Evolutionary conservation across 2,888 invertebrate species (phyloP).

Genomic region (Leptopilina drosophilae): DNA sequence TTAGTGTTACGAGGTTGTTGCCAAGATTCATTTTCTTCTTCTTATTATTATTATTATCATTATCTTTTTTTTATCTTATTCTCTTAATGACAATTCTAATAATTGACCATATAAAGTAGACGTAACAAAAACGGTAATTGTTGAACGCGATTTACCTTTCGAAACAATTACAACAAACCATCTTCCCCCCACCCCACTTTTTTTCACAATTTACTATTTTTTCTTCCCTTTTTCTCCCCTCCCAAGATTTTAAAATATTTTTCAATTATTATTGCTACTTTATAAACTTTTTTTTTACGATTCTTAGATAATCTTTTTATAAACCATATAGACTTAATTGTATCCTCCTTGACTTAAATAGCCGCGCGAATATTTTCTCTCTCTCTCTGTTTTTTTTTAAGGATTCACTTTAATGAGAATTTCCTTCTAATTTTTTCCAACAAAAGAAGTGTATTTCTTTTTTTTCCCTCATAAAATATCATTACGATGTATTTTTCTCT

Average conservation of each 20-base stretch:
- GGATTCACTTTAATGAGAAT: not conserved
- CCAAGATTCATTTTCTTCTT: too few species aligned
- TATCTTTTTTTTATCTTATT: not conserved
- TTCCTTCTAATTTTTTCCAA: not conserved
- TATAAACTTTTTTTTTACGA: conserved; percentile 14
- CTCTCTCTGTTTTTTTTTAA: not conserved
- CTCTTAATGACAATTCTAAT: conserved; percentile 11
- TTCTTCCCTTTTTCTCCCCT: too few species aligned
- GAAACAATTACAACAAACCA: conserved; percentile 33
- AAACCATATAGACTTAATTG: conserved; percentile 2
- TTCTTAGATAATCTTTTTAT: conserved; percentile 31
- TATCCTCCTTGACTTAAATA: conserved; percentile 26
- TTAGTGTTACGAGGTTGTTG: not conserved
- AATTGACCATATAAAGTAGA: conserved; percentile 8
- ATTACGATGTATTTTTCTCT: too few species aligned
- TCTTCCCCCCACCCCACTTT: not conserved
- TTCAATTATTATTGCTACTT: not conserved
- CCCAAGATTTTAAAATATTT: too few species aligned
- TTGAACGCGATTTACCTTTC: conserved; percentile 12
- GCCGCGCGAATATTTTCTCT: not conserved
- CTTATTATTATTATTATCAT: too few species aligned
- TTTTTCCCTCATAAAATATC: too few species aligned
- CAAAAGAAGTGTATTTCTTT: too few species aligned
- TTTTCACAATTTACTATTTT: not conserved
- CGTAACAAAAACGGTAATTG: not conserved